These are phyloP conservation scores for Sceliomorpha sp. DNA, from an alignment of 2,888 invertebrate species.

Conservation along the genomic window DNA sequence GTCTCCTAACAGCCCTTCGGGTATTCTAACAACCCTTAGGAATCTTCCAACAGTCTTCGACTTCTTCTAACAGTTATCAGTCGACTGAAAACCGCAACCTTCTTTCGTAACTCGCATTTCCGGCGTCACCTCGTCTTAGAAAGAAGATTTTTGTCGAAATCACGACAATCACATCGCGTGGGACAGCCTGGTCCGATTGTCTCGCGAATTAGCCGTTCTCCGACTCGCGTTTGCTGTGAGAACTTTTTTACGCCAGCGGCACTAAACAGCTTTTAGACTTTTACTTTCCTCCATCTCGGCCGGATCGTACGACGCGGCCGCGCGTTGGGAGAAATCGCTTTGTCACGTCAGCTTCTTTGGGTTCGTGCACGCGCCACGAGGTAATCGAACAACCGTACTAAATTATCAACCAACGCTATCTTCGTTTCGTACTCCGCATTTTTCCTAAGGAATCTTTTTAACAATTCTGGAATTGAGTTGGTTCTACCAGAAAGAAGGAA, in stretches of 20 bases:
- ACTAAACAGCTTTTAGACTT: slow-evolving; percentile 37
- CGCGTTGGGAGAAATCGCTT: slow-evolving; percentile 38
- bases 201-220: slow-evolving; percentile 52
- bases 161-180: slow-evolving; percentile 52
- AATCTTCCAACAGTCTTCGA: slow-evolving; percentile 1
- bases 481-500: no score
- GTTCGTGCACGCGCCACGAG: neutral
- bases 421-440: no score
- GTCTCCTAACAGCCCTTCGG: no score
- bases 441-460: no score
- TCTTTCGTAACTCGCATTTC: slow-evolving; percentile 49
- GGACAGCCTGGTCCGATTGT: slow-evolving; percentile 51
- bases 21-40: no score
- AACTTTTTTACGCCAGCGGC: slow-evolving; percentile 52
- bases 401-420: no score
- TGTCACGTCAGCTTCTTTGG: slow-evolving; percentile 4
- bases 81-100: slow-evolving; percentile 25
- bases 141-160: slow-evolving; percentile 37
- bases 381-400: neutral
- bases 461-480: neutral
- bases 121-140: no score
- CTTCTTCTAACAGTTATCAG: slow-evolving; percentile 15
- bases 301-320: slow-evolving; percentile 5
- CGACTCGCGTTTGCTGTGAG: slow-evolving; percentile 54
- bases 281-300: slow-evolving; percentile 44